Base-by-base conservation (phyloP, 1,140 invertebrate genomes). In the Pogonus chalceus region DNA sequence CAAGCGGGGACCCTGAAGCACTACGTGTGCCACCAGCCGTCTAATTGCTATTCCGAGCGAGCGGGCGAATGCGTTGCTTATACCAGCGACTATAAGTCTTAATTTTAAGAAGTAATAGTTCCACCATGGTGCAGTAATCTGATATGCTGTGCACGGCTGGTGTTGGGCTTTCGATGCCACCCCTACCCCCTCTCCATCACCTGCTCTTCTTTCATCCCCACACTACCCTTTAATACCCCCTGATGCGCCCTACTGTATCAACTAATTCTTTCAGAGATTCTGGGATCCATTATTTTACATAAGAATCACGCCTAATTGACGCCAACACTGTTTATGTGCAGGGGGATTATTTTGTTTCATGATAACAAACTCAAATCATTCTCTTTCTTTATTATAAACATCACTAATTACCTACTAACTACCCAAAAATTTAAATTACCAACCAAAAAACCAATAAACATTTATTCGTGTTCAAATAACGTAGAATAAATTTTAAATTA, bases 21-120 rank as follows among this genome's bases (percentile, higher is more conserved):
- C n/a, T n/a, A n/a, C n/a, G n/a, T n/a, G n/a, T 14, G 26, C 26
- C 26, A 31, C 26, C 26, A 31, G 4, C 26, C 7, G 18, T 43
- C 37, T 43, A 43, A 43, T 43, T 43, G 37, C 37, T 43, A 43
- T 43, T 43, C 37, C 18, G 37, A 43, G 18, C 37, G 18, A 43
- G 37, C 37, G 18, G 18, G 37, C 37, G 18, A 43, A 16, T 9
- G 7, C 18, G 37, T 16, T 43, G 37, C 37, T 43, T 43, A 43
- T 43, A 16, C 37, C 37, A 10, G n/a, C 18, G 37, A 43, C 37
- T 43, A 43, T 43, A 43, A 43, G 37, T 43, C 37, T 43, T 43
- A 43, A 43, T 43, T 43, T 43, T 43, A 43, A 43, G 37, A 43
- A 7, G 37, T 43, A 43, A 43, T 43, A 43, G 37, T 43, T 9